Percentiles rank a stretch among this genome's conserved stretches.
Evolutionary conservation across 2,888 invertebrate genomes (phyloP).

Genomic region (Allophyes oxyacanthae): DNA sequence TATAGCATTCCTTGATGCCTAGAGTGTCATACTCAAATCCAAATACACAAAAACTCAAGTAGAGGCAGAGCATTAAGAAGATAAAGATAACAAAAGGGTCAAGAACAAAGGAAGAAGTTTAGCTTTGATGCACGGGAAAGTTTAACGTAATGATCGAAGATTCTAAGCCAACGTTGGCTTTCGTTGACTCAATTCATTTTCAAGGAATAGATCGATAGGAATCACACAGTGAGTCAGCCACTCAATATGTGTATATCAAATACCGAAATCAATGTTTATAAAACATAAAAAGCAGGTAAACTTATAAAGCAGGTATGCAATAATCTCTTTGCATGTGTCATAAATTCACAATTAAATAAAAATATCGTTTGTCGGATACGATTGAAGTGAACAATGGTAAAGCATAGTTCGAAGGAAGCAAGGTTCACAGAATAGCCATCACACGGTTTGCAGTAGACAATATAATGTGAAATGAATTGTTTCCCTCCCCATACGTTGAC

Average conservation of each 20-base stretch:
- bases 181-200: conserved; percentile 35
- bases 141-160: too few species aligned
- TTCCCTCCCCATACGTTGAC: conserved; percentile 41
- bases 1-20: too few species aligned
- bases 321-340: conserved; percentile 26
- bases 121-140: too few species aligned
- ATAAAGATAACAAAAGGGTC: too few species aligned
- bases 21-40: too few species aligned
- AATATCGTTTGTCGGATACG: conserved; percentile 25
- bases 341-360: conserved; percentile 38
- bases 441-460: conserved; percentile 34
- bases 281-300: too few species aligned
- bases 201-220: conserved; percentile 32
- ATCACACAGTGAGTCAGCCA: conserved; percentile 34
- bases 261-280: conserved; percentile 29
- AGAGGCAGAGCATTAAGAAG: too few species aligned
- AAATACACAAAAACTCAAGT: too few species aligned
- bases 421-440: conserved; percentile 39
- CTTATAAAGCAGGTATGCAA: too few species aligned
- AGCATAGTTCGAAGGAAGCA: conserved; percentile 21
- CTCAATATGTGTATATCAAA: conserved; percentile 36
- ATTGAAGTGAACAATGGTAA: conserved; percentile 46
- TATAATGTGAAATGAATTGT: conserved; percentile 56
- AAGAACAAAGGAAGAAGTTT: too few species aligned
- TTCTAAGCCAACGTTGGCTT: background rate